Evolutionary conservation across 2,888 invertebrate species (phyloP), one percentile per base, ranked within the genome.

Genomic region (Ceratothoa steindachneri): DNA sequence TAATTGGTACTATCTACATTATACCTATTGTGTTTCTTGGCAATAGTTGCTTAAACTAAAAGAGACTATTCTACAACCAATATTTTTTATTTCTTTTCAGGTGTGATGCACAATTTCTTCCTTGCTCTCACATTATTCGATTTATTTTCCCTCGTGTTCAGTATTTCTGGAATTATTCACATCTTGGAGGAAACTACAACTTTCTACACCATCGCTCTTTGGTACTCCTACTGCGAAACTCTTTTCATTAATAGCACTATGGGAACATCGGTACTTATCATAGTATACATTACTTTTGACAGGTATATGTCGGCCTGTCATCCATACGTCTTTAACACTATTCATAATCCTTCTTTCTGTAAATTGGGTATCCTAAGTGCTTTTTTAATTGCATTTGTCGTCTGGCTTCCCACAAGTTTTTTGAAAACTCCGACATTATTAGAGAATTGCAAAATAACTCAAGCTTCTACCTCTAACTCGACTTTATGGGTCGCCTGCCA

Each of bases 221-320:
- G 84, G 81, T 86, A 85, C 81, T 84, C 86, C 1, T 84, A 86
- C 80, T 81, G 86, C 75, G 86, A 86, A 75, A 83, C 85, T 71
- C 84, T 85, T 0, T 80, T 86, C 74, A 84, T 85, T 31, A 86
- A 86, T 80, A 84, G 84, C 1, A 83, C 86, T 80, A 86, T 86
- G 86, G 85, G 85, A 4, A 83, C 85, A 22, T 84, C 84, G 52
- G 86, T 86, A 9, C 85, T 85, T 82, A 83, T 86, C 66, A 86
- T 86, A 3, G 85, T 86, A 4, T 85, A 85, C 73, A 83, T 86
- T 12, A 86, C 86, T 1, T 82, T 86, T 4, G 85, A 85, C 75
- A 83, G 86, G 51, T 86, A 85, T 81, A 83, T 85, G 80, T 86
- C 86, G 1, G 85, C 86, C 2, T 86, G 85, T 80, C 82, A 83